phyloP scores from a whole-genome alignment of 1,140 invertebrate genomes.

The Micrasema longulum region DNA sequence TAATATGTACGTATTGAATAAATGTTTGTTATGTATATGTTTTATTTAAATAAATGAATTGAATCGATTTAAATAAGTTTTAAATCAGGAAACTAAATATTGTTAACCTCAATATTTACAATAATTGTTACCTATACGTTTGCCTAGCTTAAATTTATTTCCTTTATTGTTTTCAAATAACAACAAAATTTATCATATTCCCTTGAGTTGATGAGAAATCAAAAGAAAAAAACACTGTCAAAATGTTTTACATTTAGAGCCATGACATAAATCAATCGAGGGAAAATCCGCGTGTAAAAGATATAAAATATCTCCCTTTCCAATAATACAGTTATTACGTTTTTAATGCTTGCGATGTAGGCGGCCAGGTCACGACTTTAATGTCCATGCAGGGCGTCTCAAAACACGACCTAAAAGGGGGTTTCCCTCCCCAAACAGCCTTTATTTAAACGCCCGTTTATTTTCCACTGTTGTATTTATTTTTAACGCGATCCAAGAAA shows the following conservation, averaged over 20 bases:
- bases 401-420: conserved; percentile 12
- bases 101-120: too few relatives aligned
- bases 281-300: conserved; percentile 17
- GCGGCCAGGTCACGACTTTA: conserved; percentile 6
- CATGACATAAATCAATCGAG: conserved; percentile 12
- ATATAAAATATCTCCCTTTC: conserved; percentile 21
- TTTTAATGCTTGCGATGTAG: conserved; percentile 12
- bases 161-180: too few relatives aligned
- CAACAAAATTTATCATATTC: too few relatives aligned
- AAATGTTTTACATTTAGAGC: background rate
- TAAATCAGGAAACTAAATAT: too few relatives aligned
- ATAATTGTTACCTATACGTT: too few relatives aligned
- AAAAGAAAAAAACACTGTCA: too few relatives aligned
- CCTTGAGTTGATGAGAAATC: too few relatives aligned
- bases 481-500: background rate
- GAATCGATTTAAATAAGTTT: too few relatives aligned
- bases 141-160: too few relatives aligned
- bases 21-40: too few relatives aligned
- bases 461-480: background rate
- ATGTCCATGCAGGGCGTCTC: conserved; percentile 15
- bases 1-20: too few relatives aligned
- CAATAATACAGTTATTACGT: conserved; percentile 27
- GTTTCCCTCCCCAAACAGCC: background rate
- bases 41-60: too few relatives aligned
- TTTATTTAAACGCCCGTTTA: conserved; percentile 1